These are phyloP conservation scores for Geotrypetes seraphini DNA, from an alignment of 2,797 vertebrate genomes.

Conservation along the genomic window DNA sequence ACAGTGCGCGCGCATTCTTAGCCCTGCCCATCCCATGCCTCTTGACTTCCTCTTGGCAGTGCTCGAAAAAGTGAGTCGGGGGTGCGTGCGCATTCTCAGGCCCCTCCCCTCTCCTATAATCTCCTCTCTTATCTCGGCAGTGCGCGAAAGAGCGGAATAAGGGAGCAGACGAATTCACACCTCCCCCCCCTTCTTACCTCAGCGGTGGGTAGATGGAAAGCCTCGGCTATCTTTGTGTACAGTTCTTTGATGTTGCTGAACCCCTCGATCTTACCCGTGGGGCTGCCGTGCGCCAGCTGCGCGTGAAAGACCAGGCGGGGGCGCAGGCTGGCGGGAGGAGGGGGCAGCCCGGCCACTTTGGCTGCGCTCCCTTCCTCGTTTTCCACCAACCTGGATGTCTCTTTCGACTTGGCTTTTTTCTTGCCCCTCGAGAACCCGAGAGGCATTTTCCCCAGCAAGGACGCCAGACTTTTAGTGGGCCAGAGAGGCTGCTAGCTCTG, in stretches of 20 bases:
- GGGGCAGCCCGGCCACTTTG: slow-evolving; percentile 46
- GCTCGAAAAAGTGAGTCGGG: too few species aligned
- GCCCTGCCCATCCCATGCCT: too few species aligned
- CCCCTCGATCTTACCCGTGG: slow-evolving; percentile 81
- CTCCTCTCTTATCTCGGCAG: too few species aligned
- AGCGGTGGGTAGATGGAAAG: slow-evolving; percentile 60
- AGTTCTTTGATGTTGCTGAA: slow-evolving; percentile 81
- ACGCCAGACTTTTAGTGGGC: too few species aligned
- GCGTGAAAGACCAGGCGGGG: slow-evolving; percentile 79
- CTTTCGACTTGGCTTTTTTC: slow-evolving; percentile 59
- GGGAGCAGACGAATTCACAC: too few species aligned
- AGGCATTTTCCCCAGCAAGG: slow-evolving; percentile 58
- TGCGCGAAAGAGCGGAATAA: too few species aligned
- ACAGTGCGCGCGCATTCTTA: too few species aligned
- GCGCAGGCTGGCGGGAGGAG: slow-evolving; percentile 46
- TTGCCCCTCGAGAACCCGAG: slow-evolving; percentile 63
- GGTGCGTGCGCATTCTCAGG: too few species aligned
- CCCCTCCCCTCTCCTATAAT: too few species aligned
- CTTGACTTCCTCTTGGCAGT: too few species aligned
- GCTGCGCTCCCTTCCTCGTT: slow-evolving; percentile 44
- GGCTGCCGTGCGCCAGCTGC: slow-evolving; percentile 92
- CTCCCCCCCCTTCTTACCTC: slow-evolving; percentile 47
- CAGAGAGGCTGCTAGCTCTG: not conserved
- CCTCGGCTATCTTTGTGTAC: slow-evolving; percentile 67
- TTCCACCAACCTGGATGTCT: slow-evolving; percentile 64